phyloP scores from a whole-genome alignment of 1,140 invertebrate genomes.

The Drosophila lacertosa region DNA sequence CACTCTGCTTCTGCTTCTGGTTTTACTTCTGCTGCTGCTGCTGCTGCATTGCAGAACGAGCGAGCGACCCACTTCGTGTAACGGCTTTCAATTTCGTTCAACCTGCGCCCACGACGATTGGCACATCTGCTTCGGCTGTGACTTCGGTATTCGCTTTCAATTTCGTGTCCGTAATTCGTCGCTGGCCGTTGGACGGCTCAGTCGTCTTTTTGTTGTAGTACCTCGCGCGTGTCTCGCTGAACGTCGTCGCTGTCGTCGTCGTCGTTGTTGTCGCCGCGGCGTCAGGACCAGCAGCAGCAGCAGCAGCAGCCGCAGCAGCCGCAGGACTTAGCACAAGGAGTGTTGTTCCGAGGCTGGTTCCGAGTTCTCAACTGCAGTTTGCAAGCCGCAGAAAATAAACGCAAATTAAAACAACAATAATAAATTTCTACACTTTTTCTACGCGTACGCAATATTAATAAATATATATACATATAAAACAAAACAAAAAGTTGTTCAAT shows the following conservation, averaged over 20 bases:
- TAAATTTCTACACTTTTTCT: conserved; percentile 69
- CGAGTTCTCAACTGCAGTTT: conserved; percentile 56
- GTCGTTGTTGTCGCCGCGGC: conserved; percentile 39
- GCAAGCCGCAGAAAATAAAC: conserved; percentile 42
- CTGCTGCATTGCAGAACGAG: conserved; percentile 64
- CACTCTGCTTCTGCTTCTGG: conserved; percentile 25
- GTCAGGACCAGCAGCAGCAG: conserved; percentile 42
- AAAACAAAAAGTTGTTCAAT: conserved; percentile 34
- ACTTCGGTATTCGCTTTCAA: conserved; percentile 81
- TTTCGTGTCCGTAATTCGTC: conserved; percentile 71
- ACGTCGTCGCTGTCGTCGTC: conserved; percentile 30
- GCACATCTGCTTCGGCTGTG: conserved; percentile 7
- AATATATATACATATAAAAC: conserved; percentile 17
- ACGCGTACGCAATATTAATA: conserved; percentile 38
- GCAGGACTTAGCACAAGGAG: conserved; percentile 40
- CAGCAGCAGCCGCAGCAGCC: no score
- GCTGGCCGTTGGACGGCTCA: conserved; percentile 79
- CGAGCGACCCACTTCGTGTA: conserved; percentile 64
- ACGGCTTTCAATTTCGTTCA: conserved; percentile 78
- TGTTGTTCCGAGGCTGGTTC: conserved; percentile 26
- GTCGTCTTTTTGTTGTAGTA: conserved; percentile 79
- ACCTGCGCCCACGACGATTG: conserved; percentile 48
- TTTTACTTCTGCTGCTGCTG: conserved; percentile 28
- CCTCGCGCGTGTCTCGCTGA: conserved; percentile 68
- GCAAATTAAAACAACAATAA: conserved; percentile 1